Evolutionary conservation across 2,888 invertebrate genomes (phyloP).

Genomic region (Julus scanicus): DNA sequence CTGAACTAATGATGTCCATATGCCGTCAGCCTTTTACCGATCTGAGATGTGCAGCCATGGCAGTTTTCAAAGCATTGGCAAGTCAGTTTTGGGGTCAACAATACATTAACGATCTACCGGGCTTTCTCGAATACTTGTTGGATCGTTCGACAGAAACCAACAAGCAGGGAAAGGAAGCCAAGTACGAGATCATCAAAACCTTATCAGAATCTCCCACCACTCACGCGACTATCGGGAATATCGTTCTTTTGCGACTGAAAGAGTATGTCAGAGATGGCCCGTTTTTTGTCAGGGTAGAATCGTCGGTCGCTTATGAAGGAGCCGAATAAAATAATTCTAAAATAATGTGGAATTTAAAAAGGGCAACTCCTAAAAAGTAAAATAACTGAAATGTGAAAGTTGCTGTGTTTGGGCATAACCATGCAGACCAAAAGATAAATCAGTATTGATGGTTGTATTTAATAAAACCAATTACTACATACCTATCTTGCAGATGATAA

Average conservation of each 20-base stretch:
- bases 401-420: no score
- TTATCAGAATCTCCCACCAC: slow-evolving; percentile 69
- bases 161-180: slow-evolving; percentile 79
- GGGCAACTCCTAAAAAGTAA: no score
- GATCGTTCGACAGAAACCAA: slow-evolving; percentile 77
- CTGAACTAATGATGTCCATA: slow-evolving; percentile 73
- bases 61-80: slow-evolving; percentile 75
- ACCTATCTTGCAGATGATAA: neutral
- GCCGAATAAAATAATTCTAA: neutral
- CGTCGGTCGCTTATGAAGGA: slow-evolving; percentile 84
- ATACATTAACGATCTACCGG: slow-evolving; percentile 77
- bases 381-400: no score
- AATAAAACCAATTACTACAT: neutral
- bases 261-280: slow-evolving; percentile 82
- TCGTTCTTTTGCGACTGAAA: slow-evolving; percentile 73
- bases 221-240: slow-evolving; percentile 72
- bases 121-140: slow-evolving; percentile 81
- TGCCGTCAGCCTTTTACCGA: slow-evolving; percentile 85
- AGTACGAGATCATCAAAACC: slow-evolving; percentile 77
- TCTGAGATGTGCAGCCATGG: slow-evolving; percentile 76
- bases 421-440: no score
- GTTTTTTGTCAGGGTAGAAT: slow-evolving; percentile 76
- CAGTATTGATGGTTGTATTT: neutral
- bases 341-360: no score
- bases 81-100: slow-evolving; percentile 83